A percentile compares a stretch with the other conserved stretches of the same genome.
Conservation (phyloP, 1,140 invertebrate genomes). For the Stegodyphus mimosarum region DNA sequence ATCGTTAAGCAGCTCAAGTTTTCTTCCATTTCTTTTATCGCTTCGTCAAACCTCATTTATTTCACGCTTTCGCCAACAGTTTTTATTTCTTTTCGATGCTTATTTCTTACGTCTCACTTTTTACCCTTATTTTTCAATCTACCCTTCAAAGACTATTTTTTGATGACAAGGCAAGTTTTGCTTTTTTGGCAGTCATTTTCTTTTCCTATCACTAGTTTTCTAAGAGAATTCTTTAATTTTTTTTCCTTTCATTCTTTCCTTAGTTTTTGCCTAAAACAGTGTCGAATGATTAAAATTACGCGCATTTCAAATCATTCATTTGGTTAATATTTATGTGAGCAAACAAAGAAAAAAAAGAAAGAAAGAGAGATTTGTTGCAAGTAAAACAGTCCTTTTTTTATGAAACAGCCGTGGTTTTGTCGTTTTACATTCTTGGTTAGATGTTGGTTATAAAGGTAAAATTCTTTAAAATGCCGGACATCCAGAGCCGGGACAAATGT, state of each 20-base stretch:
- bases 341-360: too few species aligned
- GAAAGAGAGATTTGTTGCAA: too few species aligned
- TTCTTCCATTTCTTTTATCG: constrained; percentile 43
- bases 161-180: constrained; percentile 45
- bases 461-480: too few species aligned
- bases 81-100: constrained; percentile 53
- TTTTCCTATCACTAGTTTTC: neutral
- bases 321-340: too few species aligned
- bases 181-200: constrained; percentile 1
- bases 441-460: too few species aligned
- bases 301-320: too few species aligned
- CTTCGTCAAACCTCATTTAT: constrained; percentile 46
- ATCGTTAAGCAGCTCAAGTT: constrained; percentile 49
- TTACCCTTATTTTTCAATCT: constrained; percentile 54
- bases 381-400: too few species aligned
- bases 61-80: constrained; percentile 33
- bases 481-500: too few species aligned
- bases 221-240: neutral
- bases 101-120: constrained; percentile 36
- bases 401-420: too few species aligned
- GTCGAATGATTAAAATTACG: too few species aligned
- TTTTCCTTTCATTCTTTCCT: neutral
- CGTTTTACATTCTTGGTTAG: too few species aligned
- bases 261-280: too few species aligned
- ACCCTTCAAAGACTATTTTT: constrained; percentile 42